phyloP scores from a whole-genome alignment of 2,113 vertebrate species.

The Vulpes vulpes region DNA sequence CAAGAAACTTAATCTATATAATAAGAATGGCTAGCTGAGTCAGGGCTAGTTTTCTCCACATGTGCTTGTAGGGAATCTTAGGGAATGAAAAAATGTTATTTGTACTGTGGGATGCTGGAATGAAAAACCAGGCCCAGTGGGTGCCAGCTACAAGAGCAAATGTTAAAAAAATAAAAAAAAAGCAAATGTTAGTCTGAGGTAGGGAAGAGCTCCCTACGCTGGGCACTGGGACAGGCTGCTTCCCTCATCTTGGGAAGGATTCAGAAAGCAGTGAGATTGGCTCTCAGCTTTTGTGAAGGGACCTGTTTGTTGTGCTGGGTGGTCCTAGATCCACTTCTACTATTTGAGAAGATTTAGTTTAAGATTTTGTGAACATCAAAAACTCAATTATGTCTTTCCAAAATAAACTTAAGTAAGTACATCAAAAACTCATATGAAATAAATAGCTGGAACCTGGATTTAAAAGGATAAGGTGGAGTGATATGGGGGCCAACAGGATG shows the following conservation, averaged over 20 bases:
- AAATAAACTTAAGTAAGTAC: neutral
- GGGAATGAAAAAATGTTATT: too few relatives aligned
- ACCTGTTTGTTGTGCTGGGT: neutral
- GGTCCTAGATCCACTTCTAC: neutral
- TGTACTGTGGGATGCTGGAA: neutral
- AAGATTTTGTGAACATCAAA: neutral
- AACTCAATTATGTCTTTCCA: neutral
- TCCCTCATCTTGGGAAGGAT: neutral
- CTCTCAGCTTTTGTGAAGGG: neutral
- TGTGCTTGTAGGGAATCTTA: neutral
- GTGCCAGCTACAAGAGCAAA: rapidly evolving
- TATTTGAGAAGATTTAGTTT: neutral
- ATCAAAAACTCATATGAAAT: neutral
- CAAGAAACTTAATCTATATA: rapidly evolving
- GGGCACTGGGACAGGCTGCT: too few relatives aligned
- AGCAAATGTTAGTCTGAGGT: neutral
- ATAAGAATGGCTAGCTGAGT: neutral
- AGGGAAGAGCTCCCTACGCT: rapidly evolving
- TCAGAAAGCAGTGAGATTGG: neutral
- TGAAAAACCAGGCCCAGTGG: neutral
- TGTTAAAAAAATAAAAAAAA: too few relatives aligned
- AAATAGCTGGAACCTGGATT: neutral
- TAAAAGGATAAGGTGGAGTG: neutral
- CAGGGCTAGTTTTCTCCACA: neutral
- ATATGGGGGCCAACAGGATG: neutral